phyloP scores from a whole-genome alignment of 2,797 vertebrate species.

The Crypturellus tataupa region DNA sequence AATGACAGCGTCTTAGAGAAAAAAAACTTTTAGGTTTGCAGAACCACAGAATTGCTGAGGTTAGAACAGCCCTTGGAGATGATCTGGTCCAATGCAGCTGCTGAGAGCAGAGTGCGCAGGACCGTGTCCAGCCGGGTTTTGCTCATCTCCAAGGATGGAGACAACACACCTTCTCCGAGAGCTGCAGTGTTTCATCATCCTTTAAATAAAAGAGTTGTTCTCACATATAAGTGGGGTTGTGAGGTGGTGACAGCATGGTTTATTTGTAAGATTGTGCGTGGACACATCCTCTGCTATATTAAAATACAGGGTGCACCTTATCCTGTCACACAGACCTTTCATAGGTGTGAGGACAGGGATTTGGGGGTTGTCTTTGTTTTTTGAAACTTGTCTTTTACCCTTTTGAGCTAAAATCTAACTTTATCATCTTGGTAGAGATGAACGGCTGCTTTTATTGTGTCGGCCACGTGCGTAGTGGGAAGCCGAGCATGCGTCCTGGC shows the following conservation, averaged over 20 bases:
- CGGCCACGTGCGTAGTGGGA: neutral
- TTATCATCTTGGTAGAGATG: neutral
- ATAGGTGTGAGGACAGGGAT: neutral
- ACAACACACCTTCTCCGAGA: neutral
- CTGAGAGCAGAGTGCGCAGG: neutral
- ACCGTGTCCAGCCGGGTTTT: neutral
- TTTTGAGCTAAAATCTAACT: neutral
- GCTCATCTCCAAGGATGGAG: neutral
- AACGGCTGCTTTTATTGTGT: neutral
- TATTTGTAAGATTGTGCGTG: neutral
- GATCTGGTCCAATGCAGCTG: neutral
- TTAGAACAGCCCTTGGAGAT: neutral
- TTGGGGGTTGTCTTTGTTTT: neutral
- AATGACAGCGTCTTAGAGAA: neutral
- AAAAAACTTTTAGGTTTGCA: neutral
- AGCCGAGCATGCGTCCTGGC: too few species aligned
- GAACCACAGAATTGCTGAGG: neutral
- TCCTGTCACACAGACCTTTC: accelerated
- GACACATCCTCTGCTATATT: neutral
- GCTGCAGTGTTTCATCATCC: neutral
- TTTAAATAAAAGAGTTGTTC: neutral
- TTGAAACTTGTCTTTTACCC: neutral
- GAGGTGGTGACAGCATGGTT: neutral
- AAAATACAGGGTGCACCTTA: neutral
- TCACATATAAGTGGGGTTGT: too few species aligned